Conservation (phyloP, 1,140 invertebrate genomes). For the Heliconius hermathena region DNA sequence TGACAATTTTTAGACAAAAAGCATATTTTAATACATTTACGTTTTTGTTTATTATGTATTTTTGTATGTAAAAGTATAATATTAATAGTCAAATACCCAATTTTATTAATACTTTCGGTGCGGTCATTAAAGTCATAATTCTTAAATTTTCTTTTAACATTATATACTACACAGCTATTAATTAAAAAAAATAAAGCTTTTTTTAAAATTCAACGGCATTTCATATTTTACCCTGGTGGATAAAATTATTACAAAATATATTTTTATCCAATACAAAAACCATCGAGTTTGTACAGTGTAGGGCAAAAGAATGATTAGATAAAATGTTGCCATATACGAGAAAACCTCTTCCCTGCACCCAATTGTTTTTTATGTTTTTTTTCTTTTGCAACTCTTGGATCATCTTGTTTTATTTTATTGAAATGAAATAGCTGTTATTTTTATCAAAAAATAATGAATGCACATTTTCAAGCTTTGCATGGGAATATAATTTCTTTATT, state of each 20-base stretch:
- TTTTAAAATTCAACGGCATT: conserved; percentile 65
- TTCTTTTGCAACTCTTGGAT: conserved; percentile 30
- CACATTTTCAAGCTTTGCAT: conserved; percentile 36
- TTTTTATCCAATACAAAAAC: conserved; percentile 31
- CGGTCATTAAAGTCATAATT: conserved; percentile 14
- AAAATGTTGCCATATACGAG: conserved; percentile 68
- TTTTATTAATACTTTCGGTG: conserved; percentile 2
- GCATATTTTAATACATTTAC: not conserved
- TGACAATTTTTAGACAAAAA: too few species aligned
- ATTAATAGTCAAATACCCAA: conserved; percentile 8
- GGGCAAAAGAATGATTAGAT: conserved; percentile 56
- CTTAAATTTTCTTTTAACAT: conserved; percentile 28
- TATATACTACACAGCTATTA: conserved; percentile 9
- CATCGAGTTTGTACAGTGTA: conserved; percentile 80
- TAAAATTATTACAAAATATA: conserved; percentile 42
- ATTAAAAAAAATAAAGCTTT: conserved; percentile 14
- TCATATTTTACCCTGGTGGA: conserved; percentile 62
- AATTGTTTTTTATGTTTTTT: conserved; percentile 41
- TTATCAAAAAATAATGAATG: not conserved
- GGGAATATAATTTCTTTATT: conserved; percentile 23
- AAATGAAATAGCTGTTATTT: conserved; percentile 31
- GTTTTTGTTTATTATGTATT: not conserved
- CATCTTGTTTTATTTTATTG: conserved; percentile 21
- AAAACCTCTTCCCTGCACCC: conserved; percentile 47
- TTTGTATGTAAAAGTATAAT: not conserved